Conservation (phyloP, 2,113 vertebrate genomes). For the Bos indicus region DNA sequence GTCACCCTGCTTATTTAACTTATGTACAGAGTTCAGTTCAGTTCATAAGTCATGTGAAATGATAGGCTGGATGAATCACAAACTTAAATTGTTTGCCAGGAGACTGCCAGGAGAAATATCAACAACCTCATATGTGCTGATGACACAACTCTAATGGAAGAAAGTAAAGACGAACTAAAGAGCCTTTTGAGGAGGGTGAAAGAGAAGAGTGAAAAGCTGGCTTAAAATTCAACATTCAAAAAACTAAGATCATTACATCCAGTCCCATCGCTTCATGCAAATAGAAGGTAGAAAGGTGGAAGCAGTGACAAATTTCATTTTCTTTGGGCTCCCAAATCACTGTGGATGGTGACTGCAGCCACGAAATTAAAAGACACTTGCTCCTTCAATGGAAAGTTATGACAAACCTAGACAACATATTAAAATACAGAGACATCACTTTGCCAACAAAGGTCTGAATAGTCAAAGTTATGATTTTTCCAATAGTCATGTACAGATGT, state of each 20-base stretch:
- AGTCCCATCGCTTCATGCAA: background rate
- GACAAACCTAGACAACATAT: background rate
- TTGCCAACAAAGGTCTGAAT: background rate
- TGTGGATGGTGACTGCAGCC: background rate
- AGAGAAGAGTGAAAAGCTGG: background rate
- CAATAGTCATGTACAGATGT: background rate
- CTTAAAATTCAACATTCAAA: background rate
- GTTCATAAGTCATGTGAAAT: background rate
- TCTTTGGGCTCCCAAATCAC: background rate
- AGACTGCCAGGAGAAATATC: background rate
- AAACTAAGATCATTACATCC: background rate
- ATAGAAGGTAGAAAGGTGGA: background rate
- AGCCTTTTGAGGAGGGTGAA: background rate
- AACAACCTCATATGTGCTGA: background rate
- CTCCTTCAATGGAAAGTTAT: background rate
- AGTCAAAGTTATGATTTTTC: background rate
- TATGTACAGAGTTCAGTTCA: background rate
- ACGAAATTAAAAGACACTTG: background rate
- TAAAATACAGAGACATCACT: background rate
- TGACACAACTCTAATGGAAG: background rate
- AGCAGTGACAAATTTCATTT: background rate
- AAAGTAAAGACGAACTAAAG: background rate
- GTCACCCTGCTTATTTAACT: background rate
- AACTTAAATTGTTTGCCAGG: background rate
- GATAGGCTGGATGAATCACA: background rate